Conservation (phyloP, 2,113 vertebrate genomes). For the Anoplopoma fimbria region DNA sequence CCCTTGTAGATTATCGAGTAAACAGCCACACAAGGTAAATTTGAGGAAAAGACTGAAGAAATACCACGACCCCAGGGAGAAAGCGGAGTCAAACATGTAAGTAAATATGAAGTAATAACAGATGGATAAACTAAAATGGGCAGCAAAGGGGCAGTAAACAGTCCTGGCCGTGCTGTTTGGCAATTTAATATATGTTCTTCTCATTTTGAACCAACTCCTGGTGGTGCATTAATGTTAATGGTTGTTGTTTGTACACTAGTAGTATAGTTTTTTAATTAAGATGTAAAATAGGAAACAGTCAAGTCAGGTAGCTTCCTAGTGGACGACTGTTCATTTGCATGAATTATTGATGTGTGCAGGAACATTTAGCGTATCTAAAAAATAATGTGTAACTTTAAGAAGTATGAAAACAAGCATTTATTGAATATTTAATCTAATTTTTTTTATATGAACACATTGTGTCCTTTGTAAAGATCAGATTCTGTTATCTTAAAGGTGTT, state of each 20-base stretch:
- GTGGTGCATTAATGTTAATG: neutral
- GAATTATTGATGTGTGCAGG: neutral
- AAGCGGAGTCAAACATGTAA: neutral
- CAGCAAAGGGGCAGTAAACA: neutral
- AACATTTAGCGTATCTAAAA: neutral
- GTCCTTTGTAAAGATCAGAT: neutral
- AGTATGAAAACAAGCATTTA: neutral
- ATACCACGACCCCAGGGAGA: neutral
- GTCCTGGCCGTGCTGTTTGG: neutral
- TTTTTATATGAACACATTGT: neutral
- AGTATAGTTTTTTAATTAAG: neutral
- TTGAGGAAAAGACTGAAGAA: neutral
- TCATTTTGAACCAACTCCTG: neutral
- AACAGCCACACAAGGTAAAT: neutral
- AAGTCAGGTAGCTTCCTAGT: neutral
- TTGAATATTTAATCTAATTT: neutral
- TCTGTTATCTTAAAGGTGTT: neutral
- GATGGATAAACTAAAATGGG: neutral
- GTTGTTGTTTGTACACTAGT: neutral
- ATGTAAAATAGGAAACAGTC: neutral
- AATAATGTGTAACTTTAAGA: neutral
- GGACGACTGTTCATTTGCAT: neutral
- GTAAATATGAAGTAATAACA: neutral
- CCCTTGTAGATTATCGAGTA: neutral
- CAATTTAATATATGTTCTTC: neutral